Base-by-base conservation (phyloP, 2,113 vertebrate species). In the Entelurus aequoreus region DNA sequence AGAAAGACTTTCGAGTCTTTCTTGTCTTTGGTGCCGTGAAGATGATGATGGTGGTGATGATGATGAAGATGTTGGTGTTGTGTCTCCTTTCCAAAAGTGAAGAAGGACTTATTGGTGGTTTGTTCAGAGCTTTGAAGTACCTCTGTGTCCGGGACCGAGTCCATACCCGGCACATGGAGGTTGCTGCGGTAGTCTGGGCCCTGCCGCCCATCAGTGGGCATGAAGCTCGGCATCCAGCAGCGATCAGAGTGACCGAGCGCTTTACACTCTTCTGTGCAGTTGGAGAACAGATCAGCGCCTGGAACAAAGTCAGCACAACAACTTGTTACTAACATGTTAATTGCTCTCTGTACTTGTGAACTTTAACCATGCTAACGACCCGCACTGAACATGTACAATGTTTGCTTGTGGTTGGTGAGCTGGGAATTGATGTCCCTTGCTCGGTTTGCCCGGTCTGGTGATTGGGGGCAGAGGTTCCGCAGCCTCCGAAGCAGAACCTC, bases 261-360 rank as follows among this genome's bases (percentile, higher is more conserved):
- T 90, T 98, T 99, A 83, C 97, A 99, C 87, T 99, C 97, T 86
- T 98, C 96, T 0, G 97, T 99, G 90, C 97, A 99, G 86, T 99
- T 99, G 74, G 95, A 98, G 89, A 98, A 99, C 73, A 99, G 92
- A 84, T 99, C 96, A 68, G 94, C 90, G 55, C 94, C 96, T 98
- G 75, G 0, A 28, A 28, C 28, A 28, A 28, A 28, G 28, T 28
- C 28, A 28, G 28, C 28, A 28, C 28, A 28, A 28, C 28, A 28
- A 28, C 2, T 28, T 28, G 28, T 28, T 28, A 28, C 28, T 0
- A 28, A 28, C 28, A 28, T 28, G 28, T 28, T 28, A 28, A 28
- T 28, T 28, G 28, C 28, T 28, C 3, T 28, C 28, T 28, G 28
- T 28, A 28, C 28, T 28, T 28, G 28, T 28, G 28, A 28, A 28